Evolutionary conservation across 2,113 vertebrate genomes (phyloP), one percentile per base, ranked within the genome.

Genomic region (Macaca nemestrina): DNA sequence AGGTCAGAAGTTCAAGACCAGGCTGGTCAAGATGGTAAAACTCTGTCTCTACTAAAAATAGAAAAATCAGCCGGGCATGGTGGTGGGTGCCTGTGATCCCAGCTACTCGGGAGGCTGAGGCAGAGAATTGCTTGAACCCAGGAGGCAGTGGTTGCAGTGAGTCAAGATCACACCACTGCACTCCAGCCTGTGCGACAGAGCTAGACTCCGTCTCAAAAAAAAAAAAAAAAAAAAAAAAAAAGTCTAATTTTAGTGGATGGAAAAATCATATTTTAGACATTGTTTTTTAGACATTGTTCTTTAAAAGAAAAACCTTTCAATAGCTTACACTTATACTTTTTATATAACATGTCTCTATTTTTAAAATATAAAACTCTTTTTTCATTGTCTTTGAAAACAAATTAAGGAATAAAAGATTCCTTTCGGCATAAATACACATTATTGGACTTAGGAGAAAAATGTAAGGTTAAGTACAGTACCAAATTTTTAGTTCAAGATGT

Each of bases 371-470:
- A 90, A 68, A 50, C 43, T 55, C 32, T 38, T 45, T 82, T 68
- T 40, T 30, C 52, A 27, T 89, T 94, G 16, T 52, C 32, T 83
- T 89, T 92, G 87, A 89, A 95, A 92, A 95, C 50, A 68, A 85
- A 90, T 88, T 81, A 89, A 83, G 18, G 57, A 20, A 61, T 45
- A 91, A 88, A 93, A 82, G 43, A 92, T 90, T 81, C 25, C 27
- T 96, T 94, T 75, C 18, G 50, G 14, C 50, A 75, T 81, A 59
- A 88, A 67, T 67, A 57, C 38, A 52, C 12, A 86, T 64, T 32
- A 52, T 87, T 80, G 76, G 64, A 91, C 13, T 81, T 95, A 73
- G 35, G 90, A 86, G 73, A 61, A 95, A 83, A 94, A 90, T 32
- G 35, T 23, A 59, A 68, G 40, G 22, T 84, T 97, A 96, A 85